Percentiles rank a stretch among this genome's conserved stretches.
Conservation (phyloP, 2,113 vertebrate genomes). For the Oreotrochilus melanogaster region DNA sequence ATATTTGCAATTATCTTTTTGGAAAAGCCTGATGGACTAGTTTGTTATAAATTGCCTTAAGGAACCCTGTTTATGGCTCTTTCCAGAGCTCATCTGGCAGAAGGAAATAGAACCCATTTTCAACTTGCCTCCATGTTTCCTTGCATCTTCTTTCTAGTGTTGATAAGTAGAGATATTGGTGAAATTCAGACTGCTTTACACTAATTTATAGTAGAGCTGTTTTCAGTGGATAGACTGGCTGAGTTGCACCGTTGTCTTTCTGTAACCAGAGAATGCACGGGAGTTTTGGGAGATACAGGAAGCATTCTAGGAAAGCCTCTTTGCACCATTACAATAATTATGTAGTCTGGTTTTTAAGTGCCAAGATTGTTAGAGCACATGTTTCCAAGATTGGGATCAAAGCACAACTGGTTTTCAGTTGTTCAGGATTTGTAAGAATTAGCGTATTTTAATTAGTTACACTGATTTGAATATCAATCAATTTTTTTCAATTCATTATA, state of each 20-base stretch:
- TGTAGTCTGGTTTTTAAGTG: neutral
- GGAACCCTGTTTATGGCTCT: conserved; percentile 46
- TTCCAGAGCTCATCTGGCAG: conserved; percentile 46
- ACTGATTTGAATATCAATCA: conserved; percentile 3
- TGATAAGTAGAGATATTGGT: neutral
- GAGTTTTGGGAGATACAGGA: neutral
- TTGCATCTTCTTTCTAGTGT: neutral
- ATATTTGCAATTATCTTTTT: conserved; percentile 63
- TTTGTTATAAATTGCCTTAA: conserved; percentile 55
- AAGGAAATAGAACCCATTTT: conserved; percentile 19
- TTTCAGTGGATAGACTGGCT: neutral
- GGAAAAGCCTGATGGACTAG: conserved; percentile 61
- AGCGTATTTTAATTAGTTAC: conserved; percentile 5
- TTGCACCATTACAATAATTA: neutral
- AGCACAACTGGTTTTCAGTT: neutral
- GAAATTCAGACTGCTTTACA: neutral
- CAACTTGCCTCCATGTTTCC: neutral
- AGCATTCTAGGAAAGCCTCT: neutral
- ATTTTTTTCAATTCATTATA: neutral
- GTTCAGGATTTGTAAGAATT: neutral
- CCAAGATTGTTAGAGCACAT: neutral
- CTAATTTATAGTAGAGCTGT: neutral
- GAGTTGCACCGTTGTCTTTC: neutral
- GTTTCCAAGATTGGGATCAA: conserved; percentile 5
- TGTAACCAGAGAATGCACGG: neutral